Percentiles rank a stretch among this genome's conserved stretches.
Conservation (phyloP, 2,797 vertebrate genomes). For the Takifugu ocellatus region DNA sequence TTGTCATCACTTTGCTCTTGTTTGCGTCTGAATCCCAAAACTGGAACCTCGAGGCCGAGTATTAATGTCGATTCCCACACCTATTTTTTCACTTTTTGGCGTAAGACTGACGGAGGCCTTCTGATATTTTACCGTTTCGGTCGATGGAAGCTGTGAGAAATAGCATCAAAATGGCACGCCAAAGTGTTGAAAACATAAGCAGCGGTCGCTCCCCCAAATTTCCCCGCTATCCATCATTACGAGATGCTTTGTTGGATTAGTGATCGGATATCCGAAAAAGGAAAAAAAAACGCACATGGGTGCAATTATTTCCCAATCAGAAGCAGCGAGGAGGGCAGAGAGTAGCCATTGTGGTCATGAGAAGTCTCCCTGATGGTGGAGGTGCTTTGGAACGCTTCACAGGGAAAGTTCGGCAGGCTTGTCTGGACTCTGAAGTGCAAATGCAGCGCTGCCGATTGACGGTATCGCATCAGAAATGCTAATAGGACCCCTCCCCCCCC, state of each 20-base stretch:
- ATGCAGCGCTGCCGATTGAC: slow-evolving; percentile 45
- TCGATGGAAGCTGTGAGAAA: slow-evolving; percentile 9
- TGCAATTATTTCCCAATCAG: slow-evolving; percentile 54
- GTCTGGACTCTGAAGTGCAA: slow-evolving; percentile 31
- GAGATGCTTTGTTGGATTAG: slow-evolving; percentile 47
- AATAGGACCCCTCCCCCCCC: slow-evolving; percentile 23
- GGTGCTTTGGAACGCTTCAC: slow-evolving; percentile 47
- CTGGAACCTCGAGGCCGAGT: neutral
- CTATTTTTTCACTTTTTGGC: slow-evolving; percentile 23
- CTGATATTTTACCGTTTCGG: slow-evolving; percentile 4
- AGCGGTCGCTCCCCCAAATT: slow-evolving; percentile 31
- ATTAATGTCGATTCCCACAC: slow-evolving; percentile 25
- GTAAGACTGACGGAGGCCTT: slow-evolving; percentile 9
- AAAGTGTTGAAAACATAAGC: slow-evolving; percentile 36
- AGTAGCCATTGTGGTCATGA: slow-evolving; percentile 56
- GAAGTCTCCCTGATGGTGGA: slow-evolving; percentile 18
- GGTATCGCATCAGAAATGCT: slow-evolving; percentile 50
- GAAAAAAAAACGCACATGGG: slow-evolving; percentile 49
- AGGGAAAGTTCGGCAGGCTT: slow-evolving; percentile 22
- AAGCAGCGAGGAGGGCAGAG: slow-evolving; percentile 50
- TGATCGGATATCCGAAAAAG: slow-evolving; percentile 40
- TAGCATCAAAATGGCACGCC: slow-evolving; percentile 26
- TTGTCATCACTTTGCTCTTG: slow-evolving; percentile 34
- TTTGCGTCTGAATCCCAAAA: slow-evolving; percentile 6
- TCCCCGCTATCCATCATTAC: slow-evolving; percentile 53